Base-by-base conservation (phyloP, 1,140 invertebrate genomes). In the Anastrepha obliqua region DNA sequence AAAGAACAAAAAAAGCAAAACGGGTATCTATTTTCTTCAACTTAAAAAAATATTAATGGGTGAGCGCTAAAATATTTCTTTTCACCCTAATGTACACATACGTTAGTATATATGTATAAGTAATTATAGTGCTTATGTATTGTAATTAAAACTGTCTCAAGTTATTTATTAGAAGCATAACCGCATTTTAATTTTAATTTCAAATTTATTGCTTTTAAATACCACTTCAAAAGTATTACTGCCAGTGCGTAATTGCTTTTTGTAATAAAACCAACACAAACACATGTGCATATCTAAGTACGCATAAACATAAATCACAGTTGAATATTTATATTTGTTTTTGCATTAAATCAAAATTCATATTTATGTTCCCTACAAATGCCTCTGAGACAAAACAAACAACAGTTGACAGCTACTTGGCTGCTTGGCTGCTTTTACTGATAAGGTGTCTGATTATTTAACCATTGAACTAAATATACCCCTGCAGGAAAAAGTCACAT, bases 301-400 rank as follows among this genome's bases (percentile, higher is more conserved):
- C 15, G 13, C n/a, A n/a, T 17, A 62, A 8, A n/a, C 74, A 81
- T 81, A 81, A 81, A 81, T 81, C 74, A 81, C 44, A 55, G 74
- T 81, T 55, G n/a, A 81, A 81, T 81, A 55, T 81, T 81, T 81
- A 55, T 81, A 55, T 81, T 81, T 81, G 15, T 81, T 55, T 55
- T n/a, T 42, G 74, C n/a, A 55, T 81, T 81, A 81, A 81, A 81
- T 81, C 44, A 55, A 81, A 81, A 81, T 51, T 5, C 44, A 81
- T 9, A 55, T 81, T 81, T 81, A 55, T 55, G 74, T 47, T 81
- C 29, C 13, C 20, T 51, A 13, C 47, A 9, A 58, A 55, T 15
- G 51, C 47, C n/a, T 29, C 74, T n/a, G 20, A 29, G n/a, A 13
- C 74, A 55, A 81, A 55, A 13, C 8, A 20, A 81, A 81, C n/a